Evolutionary conservation across 2,113 vertebrate species (phyloP).

Genomic region (Nesogale talazaci): DNA sequence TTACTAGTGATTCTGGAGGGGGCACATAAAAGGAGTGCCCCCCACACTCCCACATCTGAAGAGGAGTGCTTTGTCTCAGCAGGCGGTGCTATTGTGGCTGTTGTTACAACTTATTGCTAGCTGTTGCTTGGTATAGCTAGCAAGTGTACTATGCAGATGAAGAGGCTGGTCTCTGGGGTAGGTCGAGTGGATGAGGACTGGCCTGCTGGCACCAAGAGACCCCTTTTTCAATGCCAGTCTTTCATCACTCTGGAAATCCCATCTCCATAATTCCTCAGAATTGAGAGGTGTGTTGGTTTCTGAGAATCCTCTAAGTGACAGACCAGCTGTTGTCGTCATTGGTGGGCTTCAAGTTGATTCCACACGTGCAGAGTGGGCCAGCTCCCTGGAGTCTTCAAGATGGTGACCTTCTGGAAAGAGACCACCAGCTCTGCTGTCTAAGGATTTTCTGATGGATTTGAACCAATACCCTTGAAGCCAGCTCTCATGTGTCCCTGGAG

Average conservation of each 20-base stretch:
- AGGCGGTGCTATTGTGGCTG: background rate
- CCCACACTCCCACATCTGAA: background rate
- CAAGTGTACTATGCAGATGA: rapidly evolving
- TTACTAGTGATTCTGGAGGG: conserved; percentile 18
- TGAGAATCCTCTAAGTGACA: background rate
- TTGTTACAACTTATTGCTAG: background rate
- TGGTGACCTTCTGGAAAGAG: background rate
- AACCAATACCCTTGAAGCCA: background rate
- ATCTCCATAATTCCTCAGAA: background rate
- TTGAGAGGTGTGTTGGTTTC: background rate
- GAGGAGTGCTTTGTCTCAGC: background rate
- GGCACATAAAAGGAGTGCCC: background rate
- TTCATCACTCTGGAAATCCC: background rate
- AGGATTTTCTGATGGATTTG: background rate
- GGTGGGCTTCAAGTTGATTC: background rate
- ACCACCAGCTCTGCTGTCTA: background rate
- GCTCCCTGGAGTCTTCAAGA: background rate
- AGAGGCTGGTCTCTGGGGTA: background rate
- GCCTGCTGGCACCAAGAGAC: background rate
- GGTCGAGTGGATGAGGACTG: background rate
- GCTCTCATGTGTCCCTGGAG: background rate
- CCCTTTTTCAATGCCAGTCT: background rate
- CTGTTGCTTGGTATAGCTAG: background rate
- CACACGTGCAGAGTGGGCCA: background rate
- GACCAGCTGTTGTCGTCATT: background rate